Base-by-base conservation (phyloP, 2,113 vertebrate species). In the Clarias magur region DNA sequence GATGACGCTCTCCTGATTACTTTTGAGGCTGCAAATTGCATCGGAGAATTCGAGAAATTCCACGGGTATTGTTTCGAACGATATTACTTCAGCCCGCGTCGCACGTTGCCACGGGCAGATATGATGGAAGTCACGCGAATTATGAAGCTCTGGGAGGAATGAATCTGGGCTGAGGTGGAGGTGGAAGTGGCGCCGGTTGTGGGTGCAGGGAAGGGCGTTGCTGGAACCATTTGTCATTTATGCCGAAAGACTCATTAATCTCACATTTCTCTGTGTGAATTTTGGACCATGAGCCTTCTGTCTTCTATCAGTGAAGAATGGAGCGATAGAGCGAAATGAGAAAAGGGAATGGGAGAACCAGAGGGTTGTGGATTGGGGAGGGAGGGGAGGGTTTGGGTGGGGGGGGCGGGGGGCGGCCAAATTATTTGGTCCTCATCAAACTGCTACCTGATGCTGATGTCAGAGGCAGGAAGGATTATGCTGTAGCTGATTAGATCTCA, bases 401-500 rank as follows among this genome's bases (percentile, higher is more conserved):
- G 79, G 1, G 16, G 38, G n/a, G 67, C 15, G 17, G 57, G 30
- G 17, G n/a, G 38, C 80, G 48, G 86, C 85, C 56, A 84, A 85
- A 90, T 91, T 90, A 87, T 89, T 86, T 86, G 30, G 78, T 88
- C 75, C 91, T 88, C 89, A 84, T 90, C 88, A 89, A 80, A 86
- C 85, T 80, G 80, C 86, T 78, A 87, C 90, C 80, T 92, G 88
- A 86, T 75, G 70, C 73, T 92, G 88, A 89, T 85, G 81, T 86
- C 87, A 76, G 27, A 83, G 84, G 82, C 60, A 85, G 90, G 67
- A 80, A 84, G 82, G 88, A 90, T 91, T 90, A 88, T 6, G 17
- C 63, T 3, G 5, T 23, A 23, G 56, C 90, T 92, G 94, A 94
- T 94, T 92, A 92, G 91, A 94, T 94, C 92, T 91, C 91, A 89